Base-by-base conservation (phyloP, 2,888 invertebrate species). In the Beris chalybata region DNA sequence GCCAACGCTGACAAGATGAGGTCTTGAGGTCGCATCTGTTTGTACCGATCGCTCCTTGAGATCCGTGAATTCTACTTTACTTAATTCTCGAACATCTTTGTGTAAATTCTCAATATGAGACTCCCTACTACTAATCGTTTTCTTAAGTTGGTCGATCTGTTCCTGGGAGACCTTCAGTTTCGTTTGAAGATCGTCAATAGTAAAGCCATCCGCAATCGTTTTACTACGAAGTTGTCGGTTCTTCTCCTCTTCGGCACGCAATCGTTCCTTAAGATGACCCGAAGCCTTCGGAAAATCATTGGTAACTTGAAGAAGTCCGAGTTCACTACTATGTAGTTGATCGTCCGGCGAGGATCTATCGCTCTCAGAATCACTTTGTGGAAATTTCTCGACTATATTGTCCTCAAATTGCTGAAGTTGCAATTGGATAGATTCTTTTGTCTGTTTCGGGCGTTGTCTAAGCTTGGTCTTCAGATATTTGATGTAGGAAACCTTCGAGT, bases 201-300 rank as follows among this genome's bases (percentile, higher is more conserved):
- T 47, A 5, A 9, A 11, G 7, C 13, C 13, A n/a, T 58, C 4
- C 11, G 45, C n/a, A 3, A 29, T 31, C 4, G 30, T 29, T 47
- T 58, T 22, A 4, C 12, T 11, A 45, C 29, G 22, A 11, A 47
- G 47, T 9, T 45, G 15, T n/a, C 11, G 44, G 7, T 44, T 45
- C 2, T 22, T 45, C 11, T 47, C 12, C 12, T 45, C 22, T 30
- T 58, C 58, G 12, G 30, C 12, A 12, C n/a, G 47, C 5, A 58
- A 29, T 11, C 45, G 44, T 58, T 45, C 22, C 29, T 58, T 58
- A 3, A 58, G n/a, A 45, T 45, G 45, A 22, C 30, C 58, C 22
- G 9, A n/a, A n/a, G 30, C 29, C 5, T 44, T 30, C 7, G 45
- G 58, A 29, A 45, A 58, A 29, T 47, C 47, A 5, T 45, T 15